Conservation (phyloP, 1,140 invertebrate species). For the Drosophila truncata region DNA sequence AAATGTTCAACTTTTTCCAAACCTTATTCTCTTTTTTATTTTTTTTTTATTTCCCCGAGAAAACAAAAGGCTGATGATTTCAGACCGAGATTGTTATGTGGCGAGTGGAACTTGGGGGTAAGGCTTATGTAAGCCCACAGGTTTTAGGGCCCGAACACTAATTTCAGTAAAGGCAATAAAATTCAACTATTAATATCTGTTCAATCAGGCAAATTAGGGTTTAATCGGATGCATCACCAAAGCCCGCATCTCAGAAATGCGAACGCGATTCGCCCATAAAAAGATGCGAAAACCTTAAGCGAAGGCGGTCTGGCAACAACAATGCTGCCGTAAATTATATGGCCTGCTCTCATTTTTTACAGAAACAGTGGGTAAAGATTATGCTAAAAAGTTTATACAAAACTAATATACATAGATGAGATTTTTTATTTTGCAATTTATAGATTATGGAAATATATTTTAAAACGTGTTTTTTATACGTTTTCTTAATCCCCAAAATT, state of each 20-base stretch:
- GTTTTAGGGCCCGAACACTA: conserved; percentile 31
- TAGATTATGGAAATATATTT: too few relatives aligned
- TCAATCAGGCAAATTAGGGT: conserved; percentile 33
- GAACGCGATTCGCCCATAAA: conserved; percentile 17
- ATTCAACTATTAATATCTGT: conserved; percentile 35
- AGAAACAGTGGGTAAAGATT: conserved; percentile 12
- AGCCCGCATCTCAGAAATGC: conserved; percentile 38
- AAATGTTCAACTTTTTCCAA: conserved; percentile 33
- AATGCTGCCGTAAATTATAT: conserved; percentile 42
- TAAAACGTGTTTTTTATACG: too few relatives aligned
- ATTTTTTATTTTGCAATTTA: too few relatives aligned
- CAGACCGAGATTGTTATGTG: conserved; percentile 25
- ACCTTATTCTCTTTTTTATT: conserved; percentile 6
- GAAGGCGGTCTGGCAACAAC: conserved; percentile 26
- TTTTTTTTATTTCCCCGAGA: not conserved
- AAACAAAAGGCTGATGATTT: conserved; percentile 46
- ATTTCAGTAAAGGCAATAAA: conserved; percentile 28
- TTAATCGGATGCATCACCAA: conserved; percentile 40
- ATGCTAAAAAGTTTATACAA: not conserved
- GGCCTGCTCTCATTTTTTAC: conserved; percentile 35
- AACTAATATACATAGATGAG: not conserved
- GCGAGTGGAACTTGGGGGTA: not conserved
- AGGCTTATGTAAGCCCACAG: conserved; percentile 37
- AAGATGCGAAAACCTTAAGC: conserved; percentile 28
- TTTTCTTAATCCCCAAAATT: too few relatives aligned